Conservation (phyloP, 2,797 vertebrate genomes). For the Falco berigora region DNA sequence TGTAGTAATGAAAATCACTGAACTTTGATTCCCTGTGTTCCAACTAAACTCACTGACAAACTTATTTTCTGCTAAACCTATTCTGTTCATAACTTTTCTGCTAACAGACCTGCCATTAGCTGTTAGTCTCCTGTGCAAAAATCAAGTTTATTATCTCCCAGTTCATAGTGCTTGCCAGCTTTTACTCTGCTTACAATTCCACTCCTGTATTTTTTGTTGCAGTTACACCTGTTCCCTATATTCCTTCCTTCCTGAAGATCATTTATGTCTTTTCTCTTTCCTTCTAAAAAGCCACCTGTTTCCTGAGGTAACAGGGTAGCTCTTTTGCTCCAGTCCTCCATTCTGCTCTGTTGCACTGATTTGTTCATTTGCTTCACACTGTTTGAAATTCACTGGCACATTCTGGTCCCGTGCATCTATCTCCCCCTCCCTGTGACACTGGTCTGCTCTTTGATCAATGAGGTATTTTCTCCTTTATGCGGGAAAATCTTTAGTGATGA, state of each 20-base stretch:
- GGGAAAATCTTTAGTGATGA: not conserved
- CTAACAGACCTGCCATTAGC: not conserved
- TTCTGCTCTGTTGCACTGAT: not conserved
- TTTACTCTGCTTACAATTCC: not conserved
- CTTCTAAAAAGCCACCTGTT: constrained; percentile 22
- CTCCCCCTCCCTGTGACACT: not conserved
- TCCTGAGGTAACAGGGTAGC: not conserved
- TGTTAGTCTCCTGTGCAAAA: not conserved
- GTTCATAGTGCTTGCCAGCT: not conserved
- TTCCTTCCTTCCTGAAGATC: not conserved
- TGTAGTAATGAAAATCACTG: not conserved
- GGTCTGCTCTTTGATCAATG: not conserved
- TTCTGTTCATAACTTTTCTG: not conserved
- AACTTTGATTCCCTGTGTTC: not conserved
- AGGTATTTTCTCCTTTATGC: not conserved
- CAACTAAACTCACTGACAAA: not conserved
- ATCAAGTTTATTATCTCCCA: not conserved
- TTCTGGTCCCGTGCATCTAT: not conserved
- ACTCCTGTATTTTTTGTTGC: not conserved
- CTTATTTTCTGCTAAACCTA: not conserved
- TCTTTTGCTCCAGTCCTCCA: not conserved
- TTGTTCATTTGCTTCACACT: not conserved
- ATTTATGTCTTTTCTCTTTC: not conserved
- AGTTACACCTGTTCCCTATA: not conserved
- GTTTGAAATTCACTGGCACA: not conserved